These are phyloP conservation scores for Hyaena hyaena DNA, from an alignment of 2,113 vertebrate species.

Conservation along the genomic window DNA sequence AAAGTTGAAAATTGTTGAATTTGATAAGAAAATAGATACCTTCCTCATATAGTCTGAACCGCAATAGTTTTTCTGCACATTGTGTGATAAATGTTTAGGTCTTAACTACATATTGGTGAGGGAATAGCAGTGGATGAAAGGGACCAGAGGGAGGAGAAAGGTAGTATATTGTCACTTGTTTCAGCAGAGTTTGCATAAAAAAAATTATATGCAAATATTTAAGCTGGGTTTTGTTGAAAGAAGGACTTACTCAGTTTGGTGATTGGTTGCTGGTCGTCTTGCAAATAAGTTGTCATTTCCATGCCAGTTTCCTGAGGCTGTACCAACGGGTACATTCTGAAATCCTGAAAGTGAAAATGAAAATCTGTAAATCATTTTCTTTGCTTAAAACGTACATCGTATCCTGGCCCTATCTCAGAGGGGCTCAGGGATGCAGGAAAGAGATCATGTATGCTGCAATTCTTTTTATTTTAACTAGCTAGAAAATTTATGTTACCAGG, in stretches of 20 bases:
- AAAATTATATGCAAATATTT: neutral
- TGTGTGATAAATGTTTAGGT: neutral
- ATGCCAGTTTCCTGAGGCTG: neutral
- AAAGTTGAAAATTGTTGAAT: neutral
- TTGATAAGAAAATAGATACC: neutral
- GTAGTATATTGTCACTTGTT: neutral
- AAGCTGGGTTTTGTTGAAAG: neutral
- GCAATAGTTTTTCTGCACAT: neutral
- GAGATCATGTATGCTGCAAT: neutral
- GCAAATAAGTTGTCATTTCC: neutral
- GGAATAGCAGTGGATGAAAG: neutral
- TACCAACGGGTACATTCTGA: neutral
- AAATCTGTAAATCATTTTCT: slow-evolving; percentile 17
- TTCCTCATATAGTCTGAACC: neutral
- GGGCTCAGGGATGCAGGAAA: neutral
- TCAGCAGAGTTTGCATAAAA: neutral
- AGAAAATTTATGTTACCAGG: neutral
- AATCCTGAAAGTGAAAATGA: slow-evolving; percentile 1
- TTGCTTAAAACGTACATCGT: neutral
- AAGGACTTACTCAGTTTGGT: neutral
- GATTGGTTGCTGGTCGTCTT: neutral
- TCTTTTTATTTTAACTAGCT: neutral
- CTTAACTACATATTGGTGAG: neutral
- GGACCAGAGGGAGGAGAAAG: neutral
- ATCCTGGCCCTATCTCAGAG: neutral